Percentiles rank a stretch among this genome's conserved stretches.
Evolutionary conservation across 1,140 invertebrate species (phyloP).

Genomic region (Episyrphus balteatus): DNA sequence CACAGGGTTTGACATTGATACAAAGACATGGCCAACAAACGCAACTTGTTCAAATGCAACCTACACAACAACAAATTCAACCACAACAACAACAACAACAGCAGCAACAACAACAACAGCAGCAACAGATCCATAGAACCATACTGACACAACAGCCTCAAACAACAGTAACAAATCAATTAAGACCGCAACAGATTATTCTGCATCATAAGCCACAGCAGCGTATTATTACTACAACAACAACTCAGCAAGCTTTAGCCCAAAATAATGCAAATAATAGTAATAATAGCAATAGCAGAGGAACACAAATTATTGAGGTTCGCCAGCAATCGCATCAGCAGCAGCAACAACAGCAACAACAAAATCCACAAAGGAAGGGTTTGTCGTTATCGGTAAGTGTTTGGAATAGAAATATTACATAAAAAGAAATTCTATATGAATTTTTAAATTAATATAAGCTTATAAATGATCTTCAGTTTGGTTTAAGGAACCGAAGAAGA

Average conservation of each 20-base stretch:
- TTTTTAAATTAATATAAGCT: no score
- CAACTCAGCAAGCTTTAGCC: conserved; percentile 25
- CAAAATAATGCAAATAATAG: conserved; percentile 37
- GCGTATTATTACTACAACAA: conserved; percentile 31
- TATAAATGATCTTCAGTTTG: no score
- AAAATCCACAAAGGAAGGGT: conserved; percentile 49
- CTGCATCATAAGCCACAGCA: conserved; percentile 33
- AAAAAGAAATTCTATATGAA: no score
- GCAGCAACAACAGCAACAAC: conserved; percentile 39
- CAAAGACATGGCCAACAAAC: conserved; percentile 34
- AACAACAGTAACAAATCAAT: conserved; percentile 22
- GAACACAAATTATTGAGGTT: conserved; percentile 7
- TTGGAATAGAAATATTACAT: no score
- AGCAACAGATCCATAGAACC: conserved; percentile 24
- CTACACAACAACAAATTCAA: conserved; percentile 16
- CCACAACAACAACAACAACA: conserved; percentile 5
- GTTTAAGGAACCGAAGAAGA: no score
- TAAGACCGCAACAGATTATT: conserved; percentile 29
- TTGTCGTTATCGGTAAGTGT: conserved; percentile 66
- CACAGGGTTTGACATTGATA: conserved; percentile 33
- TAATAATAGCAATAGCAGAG: conserved; percentile 14
- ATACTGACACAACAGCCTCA: conserved; percentile 15
- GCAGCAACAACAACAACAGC: conserved; percentile 4
- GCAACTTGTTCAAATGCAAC: conserved; percentile 33
- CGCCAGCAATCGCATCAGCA: conserved; percentile 13